Evolutionary conservation across 92 coral and sea anemone species (phyloP).

Genomic region (Muricea muricata): DNA sequence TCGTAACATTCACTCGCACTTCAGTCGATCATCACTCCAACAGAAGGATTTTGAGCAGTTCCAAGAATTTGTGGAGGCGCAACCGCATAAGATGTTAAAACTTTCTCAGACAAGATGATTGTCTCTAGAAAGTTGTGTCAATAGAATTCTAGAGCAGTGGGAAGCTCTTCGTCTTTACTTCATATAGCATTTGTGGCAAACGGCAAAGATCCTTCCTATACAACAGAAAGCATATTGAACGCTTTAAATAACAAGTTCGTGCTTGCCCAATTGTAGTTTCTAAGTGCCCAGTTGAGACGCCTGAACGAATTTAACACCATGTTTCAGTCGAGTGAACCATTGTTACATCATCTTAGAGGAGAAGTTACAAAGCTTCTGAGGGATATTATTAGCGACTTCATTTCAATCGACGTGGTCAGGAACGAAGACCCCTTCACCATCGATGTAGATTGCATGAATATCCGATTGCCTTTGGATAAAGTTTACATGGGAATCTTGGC

Average conservation of each 20-base stretch:
- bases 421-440: not conserved
- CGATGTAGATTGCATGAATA: no score
- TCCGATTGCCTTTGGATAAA: not conserved
- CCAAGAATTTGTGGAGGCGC: no score
- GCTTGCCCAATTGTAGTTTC: not conserved
- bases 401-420: not conserved
- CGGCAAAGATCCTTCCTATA: not conserved
- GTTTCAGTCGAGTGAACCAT: not conserved
- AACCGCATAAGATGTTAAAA: no score
- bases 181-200: not conserved
- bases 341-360: not conserved
- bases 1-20: no score
- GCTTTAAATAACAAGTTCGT: not conserved
- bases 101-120: not conserved
- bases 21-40: no score
- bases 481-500: not conserved
- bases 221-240: no score
- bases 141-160: not conserved
- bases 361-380: not conserved
- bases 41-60: no score
- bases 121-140: not conserved
- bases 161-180: not conserved
- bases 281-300: not conserved
- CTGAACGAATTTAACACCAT: not conserved
- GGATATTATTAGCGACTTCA: not conserved